Conservation (phyloP, 2,888 invertebrate genomes). For the Corbicula japonica region DNA sequence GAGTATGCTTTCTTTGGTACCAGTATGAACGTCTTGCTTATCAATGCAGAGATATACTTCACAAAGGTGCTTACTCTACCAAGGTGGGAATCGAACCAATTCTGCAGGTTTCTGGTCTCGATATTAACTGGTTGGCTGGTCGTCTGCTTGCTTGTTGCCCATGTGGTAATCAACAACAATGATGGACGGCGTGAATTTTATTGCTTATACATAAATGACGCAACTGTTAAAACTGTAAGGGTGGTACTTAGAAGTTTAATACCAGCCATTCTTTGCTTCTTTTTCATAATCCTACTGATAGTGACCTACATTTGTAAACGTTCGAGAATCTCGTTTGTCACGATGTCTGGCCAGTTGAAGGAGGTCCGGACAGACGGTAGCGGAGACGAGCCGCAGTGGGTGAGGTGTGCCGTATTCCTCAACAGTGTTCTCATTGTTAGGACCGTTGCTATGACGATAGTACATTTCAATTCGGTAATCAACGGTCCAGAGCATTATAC, state of each 20-base stretch:
- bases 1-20: constrained; percentile 38
- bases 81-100: constrained; percentile 30
- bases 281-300: constrained; percentile 18
- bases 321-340: constrained; percentile 3
- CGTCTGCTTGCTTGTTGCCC: constrained; percentile 33
- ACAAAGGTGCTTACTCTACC: constrained; percentile 31
- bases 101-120: constrained; percentile 42
- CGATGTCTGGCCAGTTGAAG: constrained; percentile 25
- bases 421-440: constrained; percentile 36
- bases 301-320: constrained; percentile 30
- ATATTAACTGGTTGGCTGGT: constrained; percentile 35
- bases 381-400: constrained; percentile 27
- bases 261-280: constrained; percentile 26
- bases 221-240: constrained; percentile 7
- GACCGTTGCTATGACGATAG: constrained; percentile 1
- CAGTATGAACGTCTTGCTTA: constrained; percentile 24
- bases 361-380: constrained; percentile 29
- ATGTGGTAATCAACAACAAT: constrained; percentile 52
- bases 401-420: constrained; percentile 28
- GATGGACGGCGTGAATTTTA: background rate
- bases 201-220: constrained; percentile 27
- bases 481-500: background rate
- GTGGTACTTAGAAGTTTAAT: constrained; percentile 24
- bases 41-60: constrained; percentile 41
- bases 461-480: background rate